A percentile compares a stretch with the other conserved stretches of the same genome.
These are phyloP conservation scores for Aromia moschata DNA, from an alignment of 2,888 invertebrate species.

Conservation along the genomic window DNA sequence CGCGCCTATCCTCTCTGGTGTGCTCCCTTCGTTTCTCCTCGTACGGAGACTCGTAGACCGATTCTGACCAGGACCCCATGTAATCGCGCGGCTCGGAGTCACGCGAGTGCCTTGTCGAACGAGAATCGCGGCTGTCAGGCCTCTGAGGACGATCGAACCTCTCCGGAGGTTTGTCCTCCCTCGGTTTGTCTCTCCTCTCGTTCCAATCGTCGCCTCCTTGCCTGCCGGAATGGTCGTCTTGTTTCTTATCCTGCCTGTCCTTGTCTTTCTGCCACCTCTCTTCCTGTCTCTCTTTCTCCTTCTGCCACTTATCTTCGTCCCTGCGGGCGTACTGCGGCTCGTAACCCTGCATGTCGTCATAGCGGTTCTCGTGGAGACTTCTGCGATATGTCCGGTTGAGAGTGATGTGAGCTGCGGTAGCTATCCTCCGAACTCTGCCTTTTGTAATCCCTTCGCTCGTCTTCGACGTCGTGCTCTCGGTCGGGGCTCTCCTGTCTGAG, in stretches of 20 bases:
- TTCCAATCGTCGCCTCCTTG: slow-evolving; percentile 52
- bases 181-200: slow-evolving; percentile 49
- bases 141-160: slow-evolving; percentile 66
- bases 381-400: slow-evolving; percentile 47
- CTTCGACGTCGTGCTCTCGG: slow-evolving; percentile 49
- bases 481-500: slow-evolving; percentile 47
- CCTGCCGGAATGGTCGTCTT: slow-evolving; percentile 32
- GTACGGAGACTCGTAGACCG: slow-evolving; percentile 55
- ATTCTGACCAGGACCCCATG: slow-evolving; percentile 64
- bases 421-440: slow-evolving; percentile 56
- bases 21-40: slow-evolving; percentile 57
- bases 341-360: slow-evolving; percentile 52
- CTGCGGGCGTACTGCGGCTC: slow-evolving; percentile 49
- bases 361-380: slow-evolving; percentile 29
- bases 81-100: slow-evolving; percentile 63
- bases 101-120: slow-evolving; percentile 64
- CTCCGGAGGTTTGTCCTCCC: slow-evolving; percentile 50
- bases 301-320: slow-evolving; percentile 54
- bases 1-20: slow-evolving; percentile 58
- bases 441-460: slow-evolving; percentile 56
- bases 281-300: slow-evolving; percentile 42
- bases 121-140: slow-evolving; percentile 69
- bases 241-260: slow-evolving; percentile 36
- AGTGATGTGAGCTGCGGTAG: slow-evolving; percentile 51
- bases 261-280: slow-evolving; percentile 50